Conservation (phyloP, 2,888 invertebrate species). For the Callimorpha dominula region DNA sequence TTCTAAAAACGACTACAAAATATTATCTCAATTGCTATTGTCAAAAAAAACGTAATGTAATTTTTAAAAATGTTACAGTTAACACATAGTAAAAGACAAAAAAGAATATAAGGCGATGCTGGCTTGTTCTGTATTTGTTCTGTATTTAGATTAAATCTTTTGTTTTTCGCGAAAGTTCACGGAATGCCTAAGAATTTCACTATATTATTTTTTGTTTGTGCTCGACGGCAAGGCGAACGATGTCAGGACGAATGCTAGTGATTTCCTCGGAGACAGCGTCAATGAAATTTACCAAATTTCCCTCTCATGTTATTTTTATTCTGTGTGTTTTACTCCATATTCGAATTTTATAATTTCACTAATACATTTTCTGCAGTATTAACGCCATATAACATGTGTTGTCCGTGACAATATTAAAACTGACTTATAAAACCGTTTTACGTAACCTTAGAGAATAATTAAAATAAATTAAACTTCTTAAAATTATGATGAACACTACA, state of each 20-base stretch:
- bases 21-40: background rate
- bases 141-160: constrained; percentile 33
- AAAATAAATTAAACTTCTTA: background rate
- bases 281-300: constrained; percentile 60
- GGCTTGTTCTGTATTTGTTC: constrained; percentile 18
- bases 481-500: background rate
- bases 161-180: constrained; percentile 33
- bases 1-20: background rate
- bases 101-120: constrained; percentile 9
- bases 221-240: constrained; percentile 39
- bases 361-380: constrained; percentile 10
- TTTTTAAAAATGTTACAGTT: constrained; percentile 35
- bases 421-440: background rate
- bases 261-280: constrained; percentile 53
- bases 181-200: constrained; percentile 45
- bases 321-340: constrained; percentile 42
- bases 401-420: background rate
- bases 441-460: background rate
- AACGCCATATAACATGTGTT: too few relatives aligned
- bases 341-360: constrained; percentile 35
- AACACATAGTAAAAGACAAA: constrained; percentile 21
- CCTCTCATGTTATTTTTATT: constrained; percentile 57
- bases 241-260: constrained; percentile 50
- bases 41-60: background rate
- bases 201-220: constrained; percentile 48